These are phyloP conservation scores for Umimayanthus kanabou DNA, from an alignment of 92 coral and sea anemone species.

Conservation along the genomic window DNA sequence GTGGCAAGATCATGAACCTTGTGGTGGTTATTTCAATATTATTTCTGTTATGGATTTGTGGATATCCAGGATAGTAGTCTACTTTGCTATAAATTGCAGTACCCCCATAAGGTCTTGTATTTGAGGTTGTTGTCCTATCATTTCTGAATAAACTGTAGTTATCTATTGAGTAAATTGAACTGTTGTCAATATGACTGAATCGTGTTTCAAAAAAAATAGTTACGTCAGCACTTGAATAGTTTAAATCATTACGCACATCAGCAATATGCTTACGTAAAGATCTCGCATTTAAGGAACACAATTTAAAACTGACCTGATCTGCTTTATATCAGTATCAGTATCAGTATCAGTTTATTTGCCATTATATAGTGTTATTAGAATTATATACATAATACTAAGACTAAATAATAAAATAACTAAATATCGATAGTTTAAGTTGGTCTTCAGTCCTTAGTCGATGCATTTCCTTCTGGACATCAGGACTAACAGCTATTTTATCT, in stretches of 20 bases:
- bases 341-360: too few relatives aligned
- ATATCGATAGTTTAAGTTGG: constrained; percentile 21
- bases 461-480: constrained; percentile 38
- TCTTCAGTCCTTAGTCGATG: constrained; percentile 38
- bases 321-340: too few relatives aligned
- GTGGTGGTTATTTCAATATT: constrained; percentile 19
- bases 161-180: constrained; percentile 18
- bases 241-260: constrained; percentile 33
- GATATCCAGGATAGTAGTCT: constrained; percentile 25
- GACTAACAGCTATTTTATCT: constrained; percentile 37
- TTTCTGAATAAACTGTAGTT: neutral
- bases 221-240: constrained; percentile 33
- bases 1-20: neutral
- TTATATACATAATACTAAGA: too few relatives aligned
- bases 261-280: constrained; percentile 43
- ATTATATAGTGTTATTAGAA: too few relatives aligned
- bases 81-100: constrained; percentile 25
- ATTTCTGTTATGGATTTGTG: constrained; percentile 15
- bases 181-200: constrained; percentile 1
- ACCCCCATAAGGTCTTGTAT: constrained; percentile 35
- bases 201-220: constrained; percentile 39
- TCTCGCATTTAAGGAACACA: constrained; percentile 38
- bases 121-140: neutral
- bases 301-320: constrained; percentile 17
- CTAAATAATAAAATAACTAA: too few relatives aligned